phyloP scores from a whole-genome alignment of 2,113 vertebrate genomes.

The Eudyptes chrysolophus region DNA sequence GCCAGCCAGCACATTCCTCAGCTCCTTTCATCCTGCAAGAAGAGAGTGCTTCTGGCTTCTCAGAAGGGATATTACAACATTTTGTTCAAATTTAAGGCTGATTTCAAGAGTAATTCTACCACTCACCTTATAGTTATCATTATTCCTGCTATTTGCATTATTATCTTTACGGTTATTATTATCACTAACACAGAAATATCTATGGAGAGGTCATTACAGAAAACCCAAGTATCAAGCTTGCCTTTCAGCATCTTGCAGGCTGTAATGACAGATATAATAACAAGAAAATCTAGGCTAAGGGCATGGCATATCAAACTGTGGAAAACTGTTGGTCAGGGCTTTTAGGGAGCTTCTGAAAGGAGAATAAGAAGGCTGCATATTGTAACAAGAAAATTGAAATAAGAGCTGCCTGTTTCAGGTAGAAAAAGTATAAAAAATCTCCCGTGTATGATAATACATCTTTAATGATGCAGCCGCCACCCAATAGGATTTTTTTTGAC shows the following conservation, averaged over 20 bases:
- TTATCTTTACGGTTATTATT: not conserved
- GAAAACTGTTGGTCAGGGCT: not conserved
- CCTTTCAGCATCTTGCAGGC: not conserved
- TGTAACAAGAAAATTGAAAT: not conserved
- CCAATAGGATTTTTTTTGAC: not conserved
- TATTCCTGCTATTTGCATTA: not conserved
- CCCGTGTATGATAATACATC: not conserved
- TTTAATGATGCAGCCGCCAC: not conserved
- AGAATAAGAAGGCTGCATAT: not conserved
- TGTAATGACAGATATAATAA: not conserved
- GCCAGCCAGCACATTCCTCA: conserved; percentile 71
- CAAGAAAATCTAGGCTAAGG: not conserved
- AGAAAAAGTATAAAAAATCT: not conserved
- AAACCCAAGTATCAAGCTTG: not conserved
- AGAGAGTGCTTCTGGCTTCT: conserved; percentile 34
- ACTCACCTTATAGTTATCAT: conserved; percentile 7
- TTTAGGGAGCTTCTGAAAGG: not conserved
- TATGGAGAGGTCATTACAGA: not conserved
- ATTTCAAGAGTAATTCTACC: conserved; percentile 42
- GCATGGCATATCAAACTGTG: not conserved
- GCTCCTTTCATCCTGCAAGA: conserved; percentile 67
- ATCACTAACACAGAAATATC: not conserved
- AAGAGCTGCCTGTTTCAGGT: not conserved
- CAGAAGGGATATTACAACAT: conserved; percentile 21
- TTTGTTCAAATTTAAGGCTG: conserved; percentile 25